Evolutionary conservation across 2,888 invertebrate genomes (phyloP).

Genomic region (Gordius sp.): DNA sequence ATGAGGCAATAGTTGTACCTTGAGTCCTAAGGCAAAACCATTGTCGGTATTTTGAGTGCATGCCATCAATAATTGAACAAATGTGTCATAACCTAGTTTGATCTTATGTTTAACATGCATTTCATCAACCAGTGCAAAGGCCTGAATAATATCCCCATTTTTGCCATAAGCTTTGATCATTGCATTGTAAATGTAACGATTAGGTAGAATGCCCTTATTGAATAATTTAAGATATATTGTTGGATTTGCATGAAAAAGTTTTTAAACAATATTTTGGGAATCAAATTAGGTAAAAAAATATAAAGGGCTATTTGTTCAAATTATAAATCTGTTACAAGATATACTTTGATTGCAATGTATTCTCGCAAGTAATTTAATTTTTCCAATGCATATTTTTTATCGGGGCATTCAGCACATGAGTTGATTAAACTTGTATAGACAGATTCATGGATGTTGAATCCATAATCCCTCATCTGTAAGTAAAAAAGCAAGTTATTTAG

Average conservation of each 20-base stretch:
- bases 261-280: no score
- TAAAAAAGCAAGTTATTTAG: no score
- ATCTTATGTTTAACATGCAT: neutral
- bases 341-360: neutral
- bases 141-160: neutral
- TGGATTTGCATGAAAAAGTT: no score
- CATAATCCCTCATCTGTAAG: neutral
- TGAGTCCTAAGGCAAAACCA: neutral
- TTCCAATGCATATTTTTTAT: neutral
- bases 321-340: no score
- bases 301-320: no score
- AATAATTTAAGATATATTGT: no score
- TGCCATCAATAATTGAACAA: neutral
- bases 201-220: neutral
- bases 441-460: neutral
- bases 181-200: neutral
- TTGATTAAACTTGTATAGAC: neutral
- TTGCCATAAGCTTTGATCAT: constrained; percentile 4
- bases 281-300: no score
- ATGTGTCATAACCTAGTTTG: neutral
- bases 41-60: neutral
- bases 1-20: no score
- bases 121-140: neutral
- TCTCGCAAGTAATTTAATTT: neutral
- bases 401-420: neutral